Conservation (phyloP, 2,113 vertebrate species). For the Scophthalmus maximus region DNA sequence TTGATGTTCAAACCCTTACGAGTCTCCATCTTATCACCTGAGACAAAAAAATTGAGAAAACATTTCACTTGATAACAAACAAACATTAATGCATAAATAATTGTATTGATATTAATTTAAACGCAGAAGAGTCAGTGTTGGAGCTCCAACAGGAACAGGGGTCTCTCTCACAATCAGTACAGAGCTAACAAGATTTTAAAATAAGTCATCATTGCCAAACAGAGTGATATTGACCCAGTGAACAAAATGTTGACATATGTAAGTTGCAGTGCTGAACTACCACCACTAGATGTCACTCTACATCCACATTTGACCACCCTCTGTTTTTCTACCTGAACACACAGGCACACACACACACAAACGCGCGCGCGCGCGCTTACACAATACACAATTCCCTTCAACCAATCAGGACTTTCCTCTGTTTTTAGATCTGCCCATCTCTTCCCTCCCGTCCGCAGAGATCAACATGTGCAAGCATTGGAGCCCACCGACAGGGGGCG, state of each 20-base stretch:
- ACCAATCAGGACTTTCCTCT: constrained; percentile 36
- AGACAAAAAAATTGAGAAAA: not conserved
- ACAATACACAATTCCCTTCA: constrained; percentile 8
- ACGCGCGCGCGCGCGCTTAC: not conserved
- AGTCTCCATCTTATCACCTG: not conserved
- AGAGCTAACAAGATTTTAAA: too few species aligned
- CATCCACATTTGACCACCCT: constrained; percentile 37
- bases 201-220: not conserved
- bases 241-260: not conserved
- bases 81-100: not conserved
- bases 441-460: not conserved
- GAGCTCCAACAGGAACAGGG: too few species aligned
- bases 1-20: too few species aligned
- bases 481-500: constrained; percentile 66
- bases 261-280: constrained; percentile 29
- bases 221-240: not conserved
- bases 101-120: not conserved
- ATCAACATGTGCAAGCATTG: not conserved
- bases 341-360: constrained; percentile 2
- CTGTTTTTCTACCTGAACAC: not conserved
- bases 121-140: too few species aligned
- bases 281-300: constrained; percentile 68
- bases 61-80: not conserved
- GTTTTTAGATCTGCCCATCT: constrained; percentile 28
- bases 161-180: too few species aligned